These are phyloP conservation scores for Morinoia aosen DNA, from an alignment of 2,888 invertebrate genomes.

Conservation along the genomic window DNA sequence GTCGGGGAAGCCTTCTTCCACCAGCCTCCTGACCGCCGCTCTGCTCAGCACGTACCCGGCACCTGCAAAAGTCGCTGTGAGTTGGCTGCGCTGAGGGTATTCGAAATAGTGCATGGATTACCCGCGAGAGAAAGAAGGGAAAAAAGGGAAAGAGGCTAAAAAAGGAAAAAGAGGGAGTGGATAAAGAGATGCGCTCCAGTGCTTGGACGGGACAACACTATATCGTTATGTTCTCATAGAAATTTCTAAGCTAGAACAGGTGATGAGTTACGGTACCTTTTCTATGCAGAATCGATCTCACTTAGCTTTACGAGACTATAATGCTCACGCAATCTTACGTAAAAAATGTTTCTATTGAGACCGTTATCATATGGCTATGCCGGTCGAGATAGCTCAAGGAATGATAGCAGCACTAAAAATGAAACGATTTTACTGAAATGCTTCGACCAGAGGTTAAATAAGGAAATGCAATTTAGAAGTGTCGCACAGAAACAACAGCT, in stretches of 20 bases:
- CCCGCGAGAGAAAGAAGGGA: neutral
- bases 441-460: neutral
- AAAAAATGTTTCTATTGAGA: too few relatives aligned
- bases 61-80: neutral
- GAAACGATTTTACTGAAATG: neutral
- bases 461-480: neutral
- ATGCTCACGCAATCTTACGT: too few relatives aligned
- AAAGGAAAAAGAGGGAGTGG: too few relatives aligned
- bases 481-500: neutral
- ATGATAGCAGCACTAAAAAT: neutral
- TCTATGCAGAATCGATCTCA: too few relatives aligned
- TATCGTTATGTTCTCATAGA: too few relatives aligned
- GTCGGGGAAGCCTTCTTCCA: conserved; percentile 82
- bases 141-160: neutral
- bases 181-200: too few relatives aligned
- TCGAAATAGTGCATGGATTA: neutral
- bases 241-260: too few relatives aligned
- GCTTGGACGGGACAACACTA: too few relatives aligned
- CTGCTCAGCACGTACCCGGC: conserved; percentile 92
- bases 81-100: too few relatives aligned
- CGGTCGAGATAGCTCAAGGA: neutral
- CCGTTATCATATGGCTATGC: too few relatives aligned
- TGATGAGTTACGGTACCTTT: too few relatives aligned
- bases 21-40: conserved; percentile 84
- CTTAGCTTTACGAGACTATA: too few relatives aligned